phyloP scores from a whole-genome alignment of 2,888 invertebrate species.

The Tortricodes alternella region DNA sequence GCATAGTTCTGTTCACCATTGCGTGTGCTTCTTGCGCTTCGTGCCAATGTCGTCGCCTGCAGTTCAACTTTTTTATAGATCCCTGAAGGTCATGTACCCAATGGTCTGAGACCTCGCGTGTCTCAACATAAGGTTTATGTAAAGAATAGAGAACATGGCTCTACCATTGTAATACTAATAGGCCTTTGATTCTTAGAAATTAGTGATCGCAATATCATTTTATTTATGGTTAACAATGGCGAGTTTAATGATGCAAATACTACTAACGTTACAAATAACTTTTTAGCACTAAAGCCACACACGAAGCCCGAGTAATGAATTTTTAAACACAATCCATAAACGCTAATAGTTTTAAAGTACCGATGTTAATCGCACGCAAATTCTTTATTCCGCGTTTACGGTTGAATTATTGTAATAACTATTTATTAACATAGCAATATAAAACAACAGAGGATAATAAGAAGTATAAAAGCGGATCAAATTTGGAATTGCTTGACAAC shows the following conservation, averaged over 20 bases:
- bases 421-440: conserved; percentile 28
- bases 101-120: conserved; percentile 70
- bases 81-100: conserved; percentile 69
- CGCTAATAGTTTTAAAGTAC: conserved; percentile 38
- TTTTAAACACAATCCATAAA: conserved; percentile 21
- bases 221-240: conserved; percentile 12
- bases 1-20: conserved; percentile 59
- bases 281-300: conserved; percentile 31
- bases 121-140: conserved; percentile 45
- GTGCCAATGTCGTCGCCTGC: conserved; percentile 73
- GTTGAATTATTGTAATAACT: conserved; percentile 35
- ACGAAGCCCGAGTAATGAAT: conserved; percentile 27
- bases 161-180: conserved; percentile 20
- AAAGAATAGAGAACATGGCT: conserved; percentile 46
- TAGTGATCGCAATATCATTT: background rate
- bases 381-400: conserved; percentile 39
- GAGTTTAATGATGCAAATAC: conserved; percentile 21
- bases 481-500: conserved; percentile 59
- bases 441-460: conserved; percentile 23
- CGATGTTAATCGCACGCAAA: conserved; percentile 38
- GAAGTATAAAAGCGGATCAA: conserved; percentile 47
- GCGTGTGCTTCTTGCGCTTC: conserved; percentile 70
- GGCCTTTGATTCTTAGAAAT: conserved; percentile 9
- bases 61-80: conserved; percentile 61
- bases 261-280: conserved; percentile 24